phyloP scores from a whole-genome alignment of 2,888 invertebrate genomes.

The Eupeodes latifasciatus region DNA sequence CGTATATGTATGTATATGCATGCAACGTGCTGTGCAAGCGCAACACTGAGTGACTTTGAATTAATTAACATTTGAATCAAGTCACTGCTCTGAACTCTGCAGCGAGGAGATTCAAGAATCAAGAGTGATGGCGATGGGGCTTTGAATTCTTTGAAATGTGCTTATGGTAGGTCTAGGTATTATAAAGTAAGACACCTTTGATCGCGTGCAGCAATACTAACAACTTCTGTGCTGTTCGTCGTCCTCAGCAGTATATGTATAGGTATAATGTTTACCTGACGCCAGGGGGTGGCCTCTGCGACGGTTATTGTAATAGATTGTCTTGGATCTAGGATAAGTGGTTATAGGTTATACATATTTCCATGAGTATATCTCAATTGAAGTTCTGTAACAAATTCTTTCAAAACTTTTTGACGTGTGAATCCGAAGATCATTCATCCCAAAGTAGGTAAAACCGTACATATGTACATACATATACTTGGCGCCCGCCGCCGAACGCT shows the following conservation, averaged over 20 bases:
- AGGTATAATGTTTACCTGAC: constrained; percentile 25
- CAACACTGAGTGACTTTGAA: constrained; percentile 55
- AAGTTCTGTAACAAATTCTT: constrained; percentile 36
- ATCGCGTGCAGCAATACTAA: constrained; percentile 57
- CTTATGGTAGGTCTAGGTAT: background rate
- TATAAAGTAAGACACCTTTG: constrained; percentile 27
- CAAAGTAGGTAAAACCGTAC: background rate
- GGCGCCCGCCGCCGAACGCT: no score
- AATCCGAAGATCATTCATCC: constrained; percentile 50
- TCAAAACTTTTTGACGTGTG: constrained; percentile 57
- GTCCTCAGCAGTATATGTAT: background rate
- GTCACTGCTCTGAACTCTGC: constrained; percentile 12
- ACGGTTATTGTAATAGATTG: constrained; percentile 40
- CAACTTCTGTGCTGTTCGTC: background rate
- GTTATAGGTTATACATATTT: background rate
- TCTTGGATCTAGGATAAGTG: background rate
- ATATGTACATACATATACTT: no score
- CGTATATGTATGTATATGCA: no score
- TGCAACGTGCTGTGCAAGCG: constrained; percentile 35
- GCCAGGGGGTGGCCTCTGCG: constrained; percentile 44
- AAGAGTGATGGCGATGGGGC: background rate
- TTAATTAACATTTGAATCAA: constrained; percentile 71
- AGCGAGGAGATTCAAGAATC: background rate
- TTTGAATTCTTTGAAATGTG: constrained; percentile 22
- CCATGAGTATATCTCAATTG: constrained; percentile 35